Evolutionary conservation across 2,888 invertebrate genomes (phyloP).

Genomic region (Xylophagus ater): DNA sequence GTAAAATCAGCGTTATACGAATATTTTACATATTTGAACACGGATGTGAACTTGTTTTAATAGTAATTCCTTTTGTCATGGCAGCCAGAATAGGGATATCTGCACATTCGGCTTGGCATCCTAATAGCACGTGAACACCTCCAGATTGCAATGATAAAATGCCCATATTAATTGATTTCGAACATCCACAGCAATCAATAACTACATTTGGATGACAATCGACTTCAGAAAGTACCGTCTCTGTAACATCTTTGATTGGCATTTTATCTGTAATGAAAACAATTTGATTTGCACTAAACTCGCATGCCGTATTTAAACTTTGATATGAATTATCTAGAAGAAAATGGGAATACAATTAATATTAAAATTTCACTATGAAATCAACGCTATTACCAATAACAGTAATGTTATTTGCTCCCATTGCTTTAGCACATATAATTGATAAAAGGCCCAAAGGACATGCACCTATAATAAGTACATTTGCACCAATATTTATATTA

Average conservation of each 20-base stretch:
- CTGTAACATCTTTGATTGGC: slow-evolving; percentile 20
- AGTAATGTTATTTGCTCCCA: slow-evolving; percentile 27
- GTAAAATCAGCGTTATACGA: too few species aligned
- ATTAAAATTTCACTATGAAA: too few species aligned
- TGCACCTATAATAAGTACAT: slow-evolving; percentile 28
- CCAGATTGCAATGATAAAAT: slow-evolving; percentile 27
- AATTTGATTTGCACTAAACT: slow-evolving; percentile 18
- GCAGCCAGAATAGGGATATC: slow-evolving; percentile 29
- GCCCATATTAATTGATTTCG: slow-evolving; percentile 28
- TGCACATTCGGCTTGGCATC: slow-evolving; percentile 29
- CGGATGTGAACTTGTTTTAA: slow-evolving; percentile 29
- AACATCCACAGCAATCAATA: slow-evolving; percentile 28
- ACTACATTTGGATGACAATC: slow-evolving; percentile 27
- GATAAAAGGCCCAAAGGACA: slow-evolving; percentile 26
- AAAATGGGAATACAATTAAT: too few species aligned
- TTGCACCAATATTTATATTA: slow-evolving; percentile 25
- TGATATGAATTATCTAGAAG: too few species aligned
- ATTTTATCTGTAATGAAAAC: slow-evolving; percentile 20
- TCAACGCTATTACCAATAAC: slow-evolving; percentile 23
- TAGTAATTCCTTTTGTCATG: slow-evolving; percentile 29
- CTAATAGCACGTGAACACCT: slow-evolving; percentile 27
- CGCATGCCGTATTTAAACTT: too few species aligned
- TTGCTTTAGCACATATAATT: slow-evolving; percentile 26
- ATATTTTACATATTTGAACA: slow-evolving; percentile 32
- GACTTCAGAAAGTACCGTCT: slow-evolving; percentile 21